These are phyloP conservation scores for Danaus melanippus DNA, from an alignment of 1,140 invertebrate genomes.

Conservation along the genomic window DNA sequence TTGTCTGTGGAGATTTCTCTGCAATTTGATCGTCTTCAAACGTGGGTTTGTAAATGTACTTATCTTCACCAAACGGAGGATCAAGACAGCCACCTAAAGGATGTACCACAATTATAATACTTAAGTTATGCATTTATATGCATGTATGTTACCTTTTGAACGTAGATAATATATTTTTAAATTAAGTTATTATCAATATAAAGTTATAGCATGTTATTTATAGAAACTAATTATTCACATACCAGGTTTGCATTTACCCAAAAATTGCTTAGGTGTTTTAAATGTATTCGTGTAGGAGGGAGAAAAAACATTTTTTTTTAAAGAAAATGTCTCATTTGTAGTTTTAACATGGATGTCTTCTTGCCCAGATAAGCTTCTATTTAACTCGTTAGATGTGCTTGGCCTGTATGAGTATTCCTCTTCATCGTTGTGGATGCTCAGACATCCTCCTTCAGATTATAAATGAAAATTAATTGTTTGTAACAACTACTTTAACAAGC, in stretches of 20 bases:
- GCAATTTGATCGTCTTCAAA: too few relatives aligned
- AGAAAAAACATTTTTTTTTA: slow-evolving; percentile 25
- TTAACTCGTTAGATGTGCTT: slow-evolving; percentile 9
- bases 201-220: background rate
- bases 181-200: background rate
- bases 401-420: slow-evolving; percentile 31
- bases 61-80: slow-evolving; percentile 57
- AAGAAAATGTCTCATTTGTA: slow-evolving; percentile 23
- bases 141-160: too few relatives aligned
- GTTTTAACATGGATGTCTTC: slow-evolving; percentile 8
- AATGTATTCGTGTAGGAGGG: slow-evolving; percentile 8
- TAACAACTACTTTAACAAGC: background rate
- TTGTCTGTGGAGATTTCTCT: slow-evolving; percentile 11
- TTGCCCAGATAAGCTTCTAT: slow-evolving; percentile 1
- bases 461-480: background rate
- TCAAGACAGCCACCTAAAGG: slow-evolving; percentile 54
- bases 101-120: too few relatives aligned
- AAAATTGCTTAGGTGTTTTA: slow-evolving; percentile 28
- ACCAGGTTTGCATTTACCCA: slow-evolving; percentile 61
- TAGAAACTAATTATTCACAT: slow-evolving; percentile 1
- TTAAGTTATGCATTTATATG: too few relatives aligned
- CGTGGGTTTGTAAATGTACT: slow-evolving; percentile 36
- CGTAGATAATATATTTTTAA: slow-evolving; percentile 1
- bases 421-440: slow-evolving; percentile 35
- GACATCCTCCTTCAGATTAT: slow-evolving; percentile 33